Conservation (phyloP, 2,797 vertebrate genomes). For the Propithecus perrieri region DNA sequence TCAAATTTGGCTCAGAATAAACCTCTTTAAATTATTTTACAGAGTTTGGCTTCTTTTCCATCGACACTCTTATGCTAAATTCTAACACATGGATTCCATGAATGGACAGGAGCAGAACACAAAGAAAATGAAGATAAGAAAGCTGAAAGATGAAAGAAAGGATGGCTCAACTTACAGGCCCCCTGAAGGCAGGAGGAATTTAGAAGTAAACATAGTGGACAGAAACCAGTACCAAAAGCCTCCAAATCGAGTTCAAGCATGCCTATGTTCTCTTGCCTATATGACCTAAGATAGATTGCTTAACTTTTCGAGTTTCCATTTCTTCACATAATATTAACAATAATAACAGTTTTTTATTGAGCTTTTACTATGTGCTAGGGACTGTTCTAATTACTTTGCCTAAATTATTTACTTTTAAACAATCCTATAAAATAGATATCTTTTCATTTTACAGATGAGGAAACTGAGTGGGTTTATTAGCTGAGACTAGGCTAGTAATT, state of each 20-base stretch:
- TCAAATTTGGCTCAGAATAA: too few species aligned
- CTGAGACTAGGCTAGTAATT: constrained; percentile 9
- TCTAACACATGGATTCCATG: neutral
- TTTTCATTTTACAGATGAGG: neutral
- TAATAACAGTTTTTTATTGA: constrained; percentile 1
- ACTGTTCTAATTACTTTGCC: neutral
- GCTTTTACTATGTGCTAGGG: neutral
- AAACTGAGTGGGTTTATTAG: neutral
- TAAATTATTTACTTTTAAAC: constrained; percentile 23
- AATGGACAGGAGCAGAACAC: neutral
- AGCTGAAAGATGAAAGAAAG: neutral
- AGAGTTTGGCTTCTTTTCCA: too few species aligned
- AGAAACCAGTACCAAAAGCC: neutral
- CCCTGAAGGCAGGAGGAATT: neutral
- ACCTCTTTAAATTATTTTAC: too few species aligned
- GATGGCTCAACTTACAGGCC: neutral
- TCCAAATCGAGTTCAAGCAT: neutral
- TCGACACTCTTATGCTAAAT: neutral
- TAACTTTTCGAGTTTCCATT: neutral
- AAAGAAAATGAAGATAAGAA: neutral
- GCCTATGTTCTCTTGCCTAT: neutral
- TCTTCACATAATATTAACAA: neutral
- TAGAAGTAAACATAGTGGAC: neutral
- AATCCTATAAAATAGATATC: neutral
- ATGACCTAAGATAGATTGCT: neutral